A percentile compares a stretch with the other conserved stretches of the same genome.
These are phyloP conservation scores for Sebastes miniatus DNA, from an alignment of 2,797 vertebrate species.

Conservation along the genomic window DNA sequence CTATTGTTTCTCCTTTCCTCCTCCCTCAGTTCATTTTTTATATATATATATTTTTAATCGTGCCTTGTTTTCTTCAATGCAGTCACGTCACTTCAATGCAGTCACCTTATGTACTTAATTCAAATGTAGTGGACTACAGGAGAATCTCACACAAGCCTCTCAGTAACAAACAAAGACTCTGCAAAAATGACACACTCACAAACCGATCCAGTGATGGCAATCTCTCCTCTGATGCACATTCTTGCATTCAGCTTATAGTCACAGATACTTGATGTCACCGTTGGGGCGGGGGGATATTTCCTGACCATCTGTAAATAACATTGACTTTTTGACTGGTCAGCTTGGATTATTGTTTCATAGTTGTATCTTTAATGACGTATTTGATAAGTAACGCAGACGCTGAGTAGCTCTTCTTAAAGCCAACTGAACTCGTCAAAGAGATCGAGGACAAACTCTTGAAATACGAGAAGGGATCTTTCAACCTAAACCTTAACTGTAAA, in stretches of 20 bases:
- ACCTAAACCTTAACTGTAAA: slow-evolving; percentile 11
- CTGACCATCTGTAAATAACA: slow-evolving; percentile 73
- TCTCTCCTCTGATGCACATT: slow-evolving; percentile 74
- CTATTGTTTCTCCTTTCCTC: slow-evolving; percentile 12
- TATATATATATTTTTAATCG: slow-evolving; percentile 65
- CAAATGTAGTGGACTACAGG: slow-evolving; percentile 63
- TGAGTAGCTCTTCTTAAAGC: slow-evolving; percentile 37
- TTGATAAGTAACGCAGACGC: slow-evolving; percentile 27
- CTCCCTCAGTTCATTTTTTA: slow-evolving; percentile 50
- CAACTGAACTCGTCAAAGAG: slow-evolving; percentile 29
- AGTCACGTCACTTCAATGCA: slow-evolving; percentile 75
- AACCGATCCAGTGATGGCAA: slow-evolving; percentile 73
- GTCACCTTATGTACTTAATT: slow-evolving; percentile 80
- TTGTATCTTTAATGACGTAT: slow-evolving; percentile 51
- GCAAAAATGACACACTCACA: slow-evolving; percentile 67
- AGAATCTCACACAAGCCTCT: slow-evolving; percentile 60
- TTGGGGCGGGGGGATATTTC: slow-evolving; percentile 32
- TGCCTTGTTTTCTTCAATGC: slow-evolving; percentile 82
- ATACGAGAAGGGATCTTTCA: slow-evolving; percentile 44
- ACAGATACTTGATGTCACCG: slow-evolving; percentile 80
- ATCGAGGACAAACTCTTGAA: slow-evolving; percentile 33
- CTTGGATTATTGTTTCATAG: slow-evolving; percentile 33
- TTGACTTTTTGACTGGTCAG: slow-evolving; percentile 34
- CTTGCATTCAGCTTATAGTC: slow-evolving; percentile 67
- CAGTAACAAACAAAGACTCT: slow-evolving; percentile 60